phyloP scores from a whole-genome alignment of 2,797 vertebrate species.

The Odontamblyopus lacepedii region DNA sequence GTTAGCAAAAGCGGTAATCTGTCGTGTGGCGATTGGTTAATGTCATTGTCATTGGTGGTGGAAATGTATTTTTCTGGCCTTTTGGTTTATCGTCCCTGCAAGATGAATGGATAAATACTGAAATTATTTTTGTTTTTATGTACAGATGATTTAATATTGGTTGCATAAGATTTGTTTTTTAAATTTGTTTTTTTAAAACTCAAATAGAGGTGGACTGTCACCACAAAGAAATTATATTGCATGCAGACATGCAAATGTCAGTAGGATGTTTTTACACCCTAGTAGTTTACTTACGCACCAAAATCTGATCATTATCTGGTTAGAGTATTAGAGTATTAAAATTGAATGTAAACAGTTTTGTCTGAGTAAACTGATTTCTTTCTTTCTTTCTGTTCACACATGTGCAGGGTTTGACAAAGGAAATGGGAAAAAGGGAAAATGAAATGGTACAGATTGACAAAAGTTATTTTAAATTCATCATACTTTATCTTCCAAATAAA shows the following conservation, averaged over 20 bases:
- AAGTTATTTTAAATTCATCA: too few relatives aligned
- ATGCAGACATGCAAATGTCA: not conserved
- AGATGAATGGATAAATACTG: not conserved
- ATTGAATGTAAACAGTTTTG: too few relatives aligned
- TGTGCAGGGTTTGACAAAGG: too few relatives aligned
- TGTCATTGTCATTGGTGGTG: conserved; percentile 52
- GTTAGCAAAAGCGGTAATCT: conserved; percentile 65
- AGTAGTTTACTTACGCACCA: too few relatives aligned
- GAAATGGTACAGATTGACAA: too few relatives aligned
- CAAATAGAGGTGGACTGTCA: not conserved
- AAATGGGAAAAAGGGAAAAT: too few relatives aligned
- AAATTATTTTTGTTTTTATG: not conserved
- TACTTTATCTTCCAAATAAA: too few relatives aligned
- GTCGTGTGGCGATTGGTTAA: conserved; percentile 59
- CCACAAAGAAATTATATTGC: not conserved
- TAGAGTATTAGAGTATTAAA: too few relatives aligned
- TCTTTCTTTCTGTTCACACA: too few relatives aligned
- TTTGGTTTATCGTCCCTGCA: conserved; percentile 1
- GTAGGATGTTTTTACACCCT: too few relatives aligned
- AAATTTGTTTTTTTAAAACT: not conserved
- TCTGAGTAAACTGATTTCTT: too few relatives aligned
- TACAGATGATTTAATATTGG: not conserved
- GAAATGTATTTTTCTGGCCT: not conserved
- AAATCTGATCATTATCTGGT: too few relatives aligned
- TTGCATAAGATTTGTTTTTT: not conserved